Evolutionary conservation across 2,797 vertebrate species (phyloP).

Genomic region (Liasis olivaceus): DNA sequence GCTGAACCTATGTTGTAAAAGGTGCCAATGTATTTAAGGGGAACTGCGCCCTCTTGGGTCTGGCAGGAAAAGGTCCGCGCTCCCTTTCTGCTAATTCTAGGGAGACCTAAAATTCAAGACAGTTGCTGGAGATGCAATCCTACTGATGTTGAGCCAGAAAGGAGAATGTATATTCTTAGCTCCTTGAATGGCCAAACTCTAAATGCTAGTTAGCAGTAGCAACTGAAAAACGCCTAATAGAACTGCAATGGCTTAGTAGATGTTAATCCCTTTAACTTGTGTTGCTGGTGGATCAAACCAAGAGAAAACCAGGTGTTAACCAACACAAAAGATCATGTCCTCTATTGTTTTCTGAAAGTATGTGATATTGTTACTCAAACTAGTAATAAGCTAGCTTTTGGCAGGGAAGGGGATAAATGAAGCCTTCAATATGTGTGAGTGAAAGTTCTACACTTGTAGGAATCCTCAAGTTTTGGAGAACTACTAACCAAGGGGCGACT

Average conservation of each 20-base stretch:
- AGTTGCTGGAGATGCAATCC: background rate
- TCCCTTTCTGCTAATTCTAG: background rate
- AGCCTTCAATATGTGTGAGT: background rate
- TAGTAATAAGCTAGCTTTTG: background rate
- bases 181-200: background rate
- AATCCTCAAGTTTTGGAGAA: background rate
- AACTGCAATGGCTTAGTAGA: background rate
- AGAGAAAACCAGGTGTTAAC: background rate
- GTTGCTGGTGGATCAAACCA: background rate
- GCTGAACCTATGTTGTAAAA: background rate
- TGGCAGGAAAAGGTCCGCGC: background rate
- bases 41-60: background rate
- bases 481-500: background rate
- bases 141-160: background rate
- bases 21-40: background rate
- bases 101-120: background rate
- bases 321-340: background rate
- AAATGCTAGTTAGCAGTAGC: background rate
- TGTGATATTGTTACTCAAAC: background rate
- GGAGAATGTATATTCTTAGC: background rate
- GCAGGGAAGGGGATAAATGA: background rate
- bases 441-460: background rate
- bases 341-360: background rate
- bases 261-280: background rate
- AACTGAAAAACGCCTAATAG: background rate